Conservation (phyloP, 35 echinoderm and acorn worm species). For the Nesometra sesokonis region DNA sequence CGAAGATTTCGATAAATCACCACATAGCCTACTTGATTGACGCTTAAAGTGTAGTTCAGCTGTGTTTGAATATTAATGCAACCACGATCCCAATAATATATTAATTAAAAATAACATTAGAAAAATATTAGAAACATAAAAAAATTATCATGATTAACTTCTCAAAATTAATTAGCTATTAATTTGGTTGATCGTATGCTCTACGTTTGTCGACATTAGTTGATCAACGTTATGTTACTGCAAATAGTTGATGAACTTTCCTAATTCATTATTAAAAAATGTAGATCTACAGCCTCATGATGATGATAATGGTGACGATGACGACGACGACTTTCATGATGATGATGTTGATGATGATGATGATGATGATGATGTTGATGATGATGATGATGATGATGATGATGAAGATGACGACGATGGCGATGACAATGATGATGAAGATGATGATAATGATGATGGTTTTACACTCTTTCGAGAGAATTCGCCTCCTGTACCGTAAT, state of each 20-base stretch:
- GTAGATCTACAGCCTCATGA: too few species aligned
- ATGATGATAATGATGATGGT: slow-evolving; percentile 1
- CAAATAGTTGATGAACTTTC: too few species aligned
- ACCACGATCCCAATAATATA: too few species aligned
- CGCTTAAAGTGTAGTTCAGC: not conserved
- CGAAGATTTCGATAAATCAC: not conserved
- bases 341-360: not conserved
- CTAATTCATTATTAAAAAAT: too few species aligned
- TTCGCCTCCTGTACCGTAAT: not conserved
- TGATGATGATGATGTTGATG: not conserved
- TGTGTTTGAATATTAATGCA: not conserved
- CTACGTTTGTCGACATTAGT: too few species aligned
- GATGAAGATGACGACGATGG: not conserved
- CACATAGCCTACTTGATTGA: not conserved
- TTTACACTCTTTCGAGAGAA: not conserved
- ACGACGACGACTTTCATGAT: too few species aligned
- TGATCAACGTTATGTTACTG: too few species aligned
- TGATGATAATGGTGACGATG: not conserved
- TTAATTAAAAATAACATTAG: too few species aligned
- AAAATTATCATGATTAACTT: too few species aligned
- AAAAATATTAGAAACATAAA: too few species aligned
- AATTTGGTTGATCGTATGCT: too few species aligned
- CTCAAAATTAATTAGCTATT: too few species aligned
- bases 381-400: not conserved
- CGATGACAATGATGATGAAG: not conserved